A percentile compares a stretch with the other conserved stretches of the same genome.
phyloP scores from a whole-genome alignment of 92 coral and sea anemone species.

The Phymanthus crucifer region DNA sequence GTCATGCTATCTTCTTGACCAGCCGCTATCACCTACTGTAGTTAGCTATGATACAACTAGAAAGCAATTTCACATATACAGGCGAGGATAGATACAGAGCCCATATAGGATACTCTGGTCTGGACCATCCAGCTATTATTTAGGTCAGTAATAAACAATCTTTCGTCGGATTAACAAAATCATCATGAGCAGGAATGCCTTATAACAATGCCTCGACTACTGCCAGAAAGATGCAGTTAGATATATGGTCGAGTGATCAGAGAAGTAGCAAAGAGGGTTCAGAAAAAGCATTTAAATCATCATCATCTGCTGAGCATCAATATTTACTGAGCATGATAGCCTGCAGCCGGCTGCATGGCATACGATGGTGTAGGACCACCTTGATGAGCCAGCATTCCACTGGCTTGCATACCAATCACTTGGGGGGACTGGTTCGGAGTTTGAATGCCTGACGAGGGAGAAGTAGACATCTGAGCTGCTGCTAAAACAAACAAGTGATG shows the following conservation, averaged over 20 bases:
- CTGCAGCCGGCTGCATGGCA: slow-evolving; percentile 91
- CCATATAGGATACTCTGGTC: background rate
- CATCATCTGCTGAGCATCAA: background rate
- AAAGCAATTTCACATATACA: background rate
- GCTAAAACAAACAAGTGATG: slow-evolving; percentile 1
- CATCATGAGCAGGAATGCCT: background rate
- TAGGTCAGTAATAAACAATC: background rate
- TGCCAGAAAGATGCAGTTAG: too few species aligned
- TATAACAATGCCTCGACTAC: too few species aligned
- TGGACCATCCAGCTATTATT: background rate
- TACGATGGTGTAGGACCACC: slow-evolving; percentile 65
- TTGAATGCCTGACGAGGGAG: slow-evolving; percentile 51
- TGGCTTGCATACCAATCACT: slow-evolving; percentile 61
- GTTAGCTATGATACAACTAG: background rate
- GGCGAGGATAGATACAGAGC: background rate
- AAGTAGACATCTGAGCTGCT: slow-evolving; percentile 61
- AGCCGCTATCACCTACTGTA: background rate
- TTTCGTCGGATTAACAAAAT: background rate
- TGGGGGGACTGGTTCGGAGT: slow-evolving; percentile 57
- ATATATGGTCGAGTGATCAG: slow-evolving; percentile 21
- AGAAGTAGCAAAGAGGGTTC: slow-evolving; percentile 20
- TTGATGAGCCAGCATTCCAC: slow-evolving; percentile 63
- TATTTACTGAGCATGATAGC: slow-evolving; percentile 71
- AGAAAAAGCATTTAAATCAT: background rate
- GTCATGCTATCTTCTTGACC: background rate